A percentile compares a stretch with the other conserved stretches of the same genome.
Conservation (phyloP, 1,140 invertebrate species). For the honey bee (Apis mellifera) region DNA sequence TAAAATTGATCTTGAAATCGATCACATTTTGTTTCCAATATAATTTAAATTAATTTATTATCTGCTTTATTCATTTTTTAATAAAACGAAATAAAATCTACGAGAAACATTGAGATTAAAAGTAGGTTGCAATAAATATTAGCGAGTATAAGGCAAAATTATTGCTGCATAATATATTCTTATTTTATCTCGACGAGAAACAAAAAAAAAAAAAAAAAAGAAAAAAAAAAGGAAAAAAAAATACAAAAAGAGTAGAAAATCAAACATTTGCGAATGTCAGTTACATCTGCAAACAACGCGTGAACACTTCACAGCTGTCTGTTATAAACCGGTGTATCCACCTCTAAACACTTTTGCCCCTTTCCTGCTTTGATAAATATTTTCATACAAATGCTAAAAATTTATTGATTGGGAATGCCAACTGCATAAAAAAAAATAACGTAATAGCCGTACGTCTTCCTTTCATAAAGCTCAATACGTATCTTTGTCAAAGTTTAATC, state of each 20-base stretch:
- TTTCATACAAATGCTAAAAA: constrained; percentile 8
- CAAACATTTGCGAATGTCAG: constrained; percentile 34
- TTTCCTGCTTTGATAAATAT: not conserved
- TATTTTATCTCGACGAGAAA: constrained; percentile 9
- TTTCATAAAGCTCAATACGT: not conserved
- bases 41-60: constrained; percentile 29
- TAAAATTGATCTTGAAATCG: not conserved
- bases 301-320: constrained; percentile 34
- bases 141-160: constrained; percentile 28
- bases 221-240: not conserved
- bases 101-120: not conserved
- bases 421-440: not conserved
- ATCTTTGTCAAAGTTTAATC: not conserved
- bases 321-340: constrained; percentile 29
- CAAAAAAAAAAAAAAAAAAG: not conserved
- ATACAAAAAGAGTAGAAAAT: not conserved
- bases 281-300: constrained; percentile 36
- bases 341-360: constrained; percentile 13
- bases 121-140: constrained; percentile 22
- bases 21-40: not conserved
- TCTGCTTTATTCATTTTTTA: constrained; percentile 17
- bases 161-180: constrained; percentile 7
- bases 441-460: not conserved
- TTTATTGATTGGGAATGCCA: constrained; percentile 1
- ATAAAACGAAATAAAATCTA: constrained; percentile 35